phyloP scores from a whole-genome alignment of 1,140 invertebrate genomes.

The Halesus radiatus region DNA sequence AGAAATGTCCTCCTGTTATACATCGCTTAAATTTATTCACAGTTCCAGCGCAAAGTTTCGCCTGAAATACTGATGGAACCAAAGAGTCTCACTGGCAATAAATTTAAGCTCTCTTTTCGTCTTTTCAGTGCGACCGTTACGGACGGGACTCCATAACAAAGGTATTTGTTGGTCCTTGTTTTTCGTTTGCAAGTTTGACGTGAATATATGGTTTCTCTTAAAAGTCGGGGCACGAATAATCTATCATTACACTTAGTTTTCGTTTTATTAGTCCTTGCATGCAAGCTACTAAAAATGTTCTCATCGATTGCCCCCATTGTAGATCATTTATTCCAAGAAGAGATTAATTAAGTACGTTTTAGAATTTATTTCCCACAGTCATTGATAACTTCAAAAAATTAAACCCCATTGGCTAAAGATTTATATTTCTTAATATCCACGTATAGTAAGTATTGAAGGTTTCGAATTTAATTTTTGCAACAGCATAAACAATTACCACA shows the following conservation, averaged over 20 bases:
- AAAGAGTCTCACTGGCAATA: conserved; percentile 10
- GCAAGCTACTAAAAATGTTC: background rate
- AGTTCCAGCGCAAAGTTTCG: background rate
- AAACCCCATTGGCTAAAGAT: no score
- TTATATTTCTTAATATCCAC: no score
- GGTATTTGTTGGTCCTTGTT: conserved; percentile 46
- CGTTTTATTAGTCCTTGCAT: conserved; percentile 43
- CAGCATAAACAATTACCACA: no score
- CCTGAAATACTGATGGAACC: background rate
- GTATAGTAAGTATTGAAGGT: no score
- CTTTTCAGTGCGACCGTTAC: conserved; percentile 6
- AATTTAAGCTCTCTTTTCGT: conserved; percentile 16
- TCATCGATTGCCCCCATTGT: no score
- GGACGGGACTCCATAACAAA: conserved; percentile 30
- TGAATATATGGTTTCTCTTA: conserved; percentile 52
- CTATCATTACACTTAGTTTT: conserved; percentile 54
- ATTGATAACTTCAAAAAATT: no score
- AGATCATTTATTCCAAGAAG: no score
- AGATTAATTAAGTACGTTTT: no score
- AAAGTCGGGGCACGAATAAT: conserved; percentile 53
- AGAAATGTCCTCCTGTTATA: no score
- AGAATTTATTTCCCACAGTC: no score
- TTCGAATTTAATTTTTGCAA: no score
- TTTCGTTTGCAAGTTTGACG: conserved; percentile 47
- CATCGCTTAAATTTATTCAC: no score